A percentile compares a stretch with the other conserved stretches of the same genome.
Evolutionary conservation across 2,797 vertebrate species (phyloP).

Genomic region (Antrozous pallidus): DNA sequence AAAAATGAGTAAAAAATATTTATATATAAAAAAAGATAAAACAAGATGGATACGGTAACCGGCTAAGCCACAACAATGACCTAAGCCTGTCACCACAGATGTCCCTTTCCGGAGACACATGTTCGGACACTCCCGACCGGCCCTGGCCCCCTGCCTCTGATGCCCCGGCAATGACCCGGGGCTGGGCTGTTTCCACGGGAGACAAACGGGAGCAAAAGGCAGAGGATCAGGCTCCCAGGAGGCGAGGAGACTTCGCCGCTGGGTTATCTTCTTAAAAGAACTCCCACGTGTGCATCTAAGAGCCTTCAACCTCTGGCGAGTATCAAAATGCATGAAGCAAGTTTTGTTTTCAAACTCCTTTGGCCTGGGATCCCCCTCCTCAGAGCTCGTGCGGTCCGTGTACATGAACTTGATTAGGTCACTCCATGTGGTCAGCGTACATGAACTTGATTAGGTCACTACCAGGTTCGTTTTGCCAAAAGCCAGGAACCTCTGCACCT

Average conservation of each 20-base stretch:
- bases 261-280: neutral
- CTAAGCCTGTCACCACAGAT: neutral
- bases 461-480: neutral
- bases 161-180: neutral
- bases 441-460: too few species aligned
- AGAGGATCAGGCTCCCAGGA: neutral
- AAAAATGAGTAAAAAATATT: too few species aligned
- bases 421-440: neutral
- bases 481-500: neutral
- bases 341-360: neutral
- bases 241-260: neutral
- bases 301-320: neutral
- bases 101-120: neutral
- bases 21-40: too few species aligned
- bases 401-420: too few species aligned
- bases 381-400: neutral
- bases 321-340: neutral
- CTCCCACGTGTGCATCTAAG: neutral
- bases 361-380: neutral
- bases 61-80: neutral
- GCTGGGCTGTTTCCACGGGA: neutral
- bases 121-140: neutral
- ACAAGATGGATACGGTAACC: neutral
- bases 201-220: neutral
- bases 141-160: neutral